Base-by-base conservation (phyloP, 2,888 invertebrate genomes). In the Blomia tropicalis region DNA sequence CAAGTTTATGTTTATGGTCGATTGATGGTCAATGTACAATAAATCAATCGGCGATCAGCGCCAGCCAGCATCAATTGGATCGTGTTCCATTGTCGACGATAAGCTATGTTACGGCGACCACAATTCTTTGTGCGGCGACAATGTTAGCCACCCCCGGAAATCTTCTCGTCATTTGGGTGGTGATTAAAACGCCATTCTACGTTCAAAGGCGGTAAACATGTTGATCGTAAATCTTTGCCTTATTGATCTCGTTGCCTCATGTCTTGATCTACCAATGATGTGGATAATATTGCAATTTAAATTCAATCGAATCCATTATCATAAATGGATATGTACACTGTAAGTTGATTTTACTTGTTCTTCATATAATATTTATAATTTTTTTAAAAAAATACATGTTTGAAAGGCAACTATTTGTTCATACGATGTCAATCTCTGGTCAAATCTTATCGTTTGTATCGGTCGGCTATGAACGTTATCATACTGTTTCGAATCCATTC, bases 381-480 rank as follows among this genome's bases (percentile, higher is more conserved):
- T 7, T 36, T 17, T 17, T 36, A 17, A 36, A 36, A 36, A 36
- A 17, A 7, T 11, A 7, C 17, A 11, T 36, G 36, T 36, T 36
- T 36, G 36, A 7, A 11, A 36, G 47, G 14, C 63, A 63, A 36
- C 32, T 60, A 29, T 60, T 63, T 25, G 19, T 63, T 32, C 54
- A 63, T 29, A 22, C 60, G 17, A 22, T 63, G 22, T 11, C 63
- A 43, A 60, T 31, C n/a, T 30, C 32, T 2, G 60, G 54, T 17
- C 63, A 63, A 32, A 47, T 59, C 7, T 27, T 60, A 14, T 44
- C 60, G 22, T 60, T 63, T 7, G 63, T 61, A n/a, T 22, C 63
- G 2, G 60, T 63, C 11, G 63, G 63, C 30, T 63, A 59, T 36
- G 63, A 63, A 44, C 51, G 63, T 25, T 63, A 63, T 36, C 60